These are phyloP conservation scores for Bubo blakistoni DNA, from an alignment of 2,113 vertebrate species.

Conservation along the genomic window DNA sequence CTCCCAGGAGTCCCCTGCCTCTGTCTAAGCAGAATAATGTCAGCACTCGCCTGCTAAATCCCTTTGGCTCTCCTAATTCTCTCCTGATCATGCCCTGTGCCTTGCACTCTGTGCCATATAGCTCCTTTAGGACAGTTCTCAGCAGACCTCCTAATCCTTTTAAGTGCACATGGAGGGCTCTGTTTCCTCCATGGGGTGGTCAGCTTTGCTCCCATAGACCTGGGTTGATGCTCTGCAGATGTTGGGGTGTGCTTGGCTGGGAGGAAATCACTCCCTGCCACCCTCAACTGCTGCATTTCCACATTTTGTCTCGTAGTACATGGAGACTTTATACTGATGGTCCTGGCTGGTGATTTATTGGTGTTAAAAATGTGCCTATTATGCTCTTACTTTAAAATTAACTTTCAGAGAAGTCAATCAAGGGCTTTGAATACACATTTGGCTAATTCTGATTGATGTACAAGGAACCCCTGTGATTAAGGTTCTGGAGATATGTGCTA, in stretches of 20 bases:
- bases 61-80: constrained; percentile 7
- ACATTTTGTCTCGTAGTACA: not conserved
- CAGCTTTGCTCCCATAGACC: not conserved
- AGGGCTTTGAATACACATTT: not conserved
- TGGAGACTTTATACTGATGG: not conserved
- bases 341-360: not conserved
- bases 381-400: not conserved
- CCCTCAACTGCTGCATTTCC: not conserved
- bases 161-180: not conserved
- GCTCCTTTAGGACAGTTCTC: not conserved
- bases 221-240: not conserved
- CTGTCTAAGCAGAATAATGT: not conserved
- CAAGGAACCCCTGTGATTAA: not conserved
- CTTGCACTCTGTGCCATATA: not conserved
- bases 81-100: not conserved
- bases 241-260: not conserved
- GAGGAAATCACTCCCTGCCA: not conserved
- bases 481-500: not conserved
- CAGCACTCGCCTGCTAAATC: not conserved
- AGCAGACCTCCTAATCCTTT: not conserved
- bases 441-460: constrained; percentile 7
- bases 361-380: not conserved
- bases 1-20: not conserved
- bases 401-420: constrained; percentile 18
- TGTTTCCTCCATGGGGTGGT: not conserved